Evolutionary conservation across 1,140 invertebrate genomes (phyloP).

Genomic region (Drosophila mojavensis): DNA sequence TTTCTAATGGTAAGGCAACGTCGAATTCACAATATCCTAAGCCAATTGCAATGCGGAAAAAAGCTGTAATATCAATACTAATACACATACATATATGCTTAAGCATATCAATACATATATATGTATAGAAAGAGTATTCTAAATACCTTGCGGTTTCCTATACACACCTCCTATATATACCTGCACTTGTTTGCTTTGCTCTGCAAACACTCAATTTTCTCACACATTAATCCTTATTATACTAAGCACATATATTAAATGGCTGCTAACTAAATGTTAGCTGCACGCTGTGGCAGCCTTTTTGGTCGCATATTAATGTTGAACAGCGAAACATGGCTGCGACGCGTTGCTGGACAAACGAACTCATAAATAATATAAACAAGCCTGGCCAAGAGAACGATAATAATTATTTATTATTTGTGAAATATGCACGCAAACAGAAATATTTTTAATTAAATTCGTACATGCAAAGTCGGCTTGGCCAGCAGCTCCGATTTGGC

Average conservation of each 20-base stretch:
- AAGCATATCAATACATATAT: no score
- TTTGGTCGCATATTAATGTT: conserved; percentile 11
- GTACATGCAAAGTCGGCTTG: conserved; percentile 70
- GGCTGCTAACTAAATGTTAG: neutral
- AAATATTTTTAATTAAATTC: conserved; percentile 76
- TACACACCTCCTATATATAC: no score
- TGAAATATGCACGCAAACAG: conserved; percentile 78
- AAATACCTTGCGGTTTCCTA: no score
- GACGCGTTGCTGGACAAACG: conserved; percentile 42
- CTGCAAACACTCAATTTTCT: neutral
- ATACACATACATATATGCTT: no score
- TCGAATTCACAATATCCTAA: no score
- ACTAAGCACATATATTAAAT: neutral
- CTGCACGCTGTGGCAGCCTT: neutral
- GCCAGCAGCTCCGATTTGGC: conserved; percentile 20
- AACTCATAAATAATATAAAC: conserved; percentile 74
- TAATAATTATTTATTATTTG: conserved; percentile 82
- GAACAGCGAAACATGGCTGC: conserved; percentile 67
- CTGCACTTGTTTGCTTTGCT: no score
- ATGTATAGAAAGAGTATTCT: no score
- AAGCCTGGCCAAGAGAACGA: conserved; percentile 52
- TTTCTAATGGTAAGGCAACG: no score
- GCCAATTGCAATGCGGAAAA: no score
- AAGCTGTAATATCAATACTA: no score
- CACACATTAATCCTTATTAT: conserved; percentile 7